Percentiles rank a stretch among this genome's conserved stretches.
These are phyloP conservation scores for Anagyrus pseudococci DNA, from an alignment of 2,888 invertebrate genomes.

Conservation along the genomic window DNA sequence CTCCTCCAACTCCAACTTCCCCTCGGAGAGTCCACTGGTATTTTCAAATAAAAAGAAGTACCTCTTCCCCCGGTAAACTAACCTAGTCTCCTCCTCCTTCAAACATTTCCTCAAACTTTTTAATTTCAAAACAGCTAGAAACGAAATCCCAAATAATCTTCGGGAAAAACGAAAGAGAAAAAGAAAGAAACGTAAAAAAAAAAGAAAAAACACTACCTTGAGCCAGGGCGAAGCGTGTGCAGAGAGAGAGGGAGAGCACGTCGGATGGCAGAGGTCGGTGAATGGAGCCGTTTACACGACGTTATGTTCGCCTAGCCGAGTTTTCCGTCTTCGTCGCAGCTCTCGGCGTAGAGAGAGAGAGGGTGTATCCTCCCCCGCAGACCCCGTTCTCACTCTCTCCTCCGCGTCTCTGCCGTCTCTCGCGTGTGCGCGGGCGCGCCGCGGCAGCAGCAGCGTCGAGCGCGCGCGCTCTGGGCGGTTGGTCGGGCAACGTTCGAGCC, in stretches of 20 bases:
- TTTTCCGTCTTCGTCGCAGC: too few relatives aligned
- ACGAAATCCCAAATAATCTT: background rate
- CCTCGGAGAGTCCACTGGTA: too few relatives aligned
- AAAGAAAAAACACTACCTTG: background rate
- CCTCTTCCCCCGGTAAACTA: too few relatives aligned
- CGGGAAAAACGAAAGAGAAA: too few relatives aligned
- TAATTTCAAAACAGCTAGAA: background rate
- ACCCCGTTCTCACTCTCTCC: slow-evolving; percentile 1
- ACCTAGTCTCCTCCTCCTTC: background rate
- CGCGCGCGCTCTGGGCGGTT: slow-evolving; percentile 40
- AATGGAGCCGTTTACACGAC: slow-evolving; percentile 35
- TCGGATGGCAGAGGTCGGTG: slow-evolving; percentile 7
- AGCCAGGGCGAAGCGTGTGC: background rate
- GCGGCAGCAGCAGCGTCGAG: slow-evolving; percentile 20
- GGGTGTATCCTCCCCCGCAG: background rate
- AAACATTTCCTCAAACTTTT: background rate
- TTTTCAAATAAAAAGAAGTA: too few relatives aligned
- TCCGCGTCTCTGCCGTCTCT: too few relatives aligned
- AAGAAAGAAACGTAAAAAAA: too few relatives aligned
- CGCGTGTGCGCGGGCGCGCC: slow-evolving; percentile 1
- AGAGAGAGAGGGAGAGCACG: background rate
- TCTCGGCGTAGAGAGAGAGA: background rate
- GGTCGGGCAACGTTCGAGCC: slow-evolving; percentile 1
- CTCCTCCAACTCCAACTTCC: too few relatives aligned
- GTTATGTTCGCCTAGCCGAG: too few relatives aligned